A percentile compares a stretch with the other conserved stretches of the same genome.
Evolutionary conservation across 1,140 invertebrate genomes (phyloP).

Genomic region (Neodiprion pinetum): DNA sequence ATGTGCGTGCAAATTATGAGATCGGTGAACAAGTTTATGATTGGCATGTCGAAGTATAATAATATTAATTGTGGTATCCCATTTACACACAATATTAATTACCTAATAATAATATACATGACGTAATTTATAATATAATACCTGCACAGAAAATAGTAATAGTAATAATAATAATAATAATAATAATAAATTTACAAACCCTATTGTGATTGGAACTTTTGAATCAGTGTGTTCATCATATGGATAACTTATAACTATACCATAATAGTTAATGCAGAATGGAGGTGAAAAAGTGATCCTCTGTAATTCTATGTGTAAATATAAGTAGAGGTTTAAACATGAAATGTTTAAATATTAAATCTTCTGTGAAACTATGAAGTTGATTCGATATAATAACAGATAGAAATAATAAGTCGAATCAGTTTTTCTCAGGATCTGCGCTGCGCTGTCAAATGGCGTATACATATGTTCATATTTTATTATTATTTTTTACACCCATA

Average conservation of each 20-base stretch:
- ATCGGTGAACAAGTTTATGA: not conserved
- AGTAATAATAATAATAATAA: not conserved
- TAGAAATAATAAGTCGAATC: not conserved
- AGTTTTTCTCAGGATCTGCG: not conserved
- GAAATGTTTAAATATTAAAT: not conserved
- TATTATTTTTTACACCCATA: not conserved
- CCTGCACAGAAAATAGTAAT: not conserved
- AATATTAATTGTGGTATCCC: not conserved
- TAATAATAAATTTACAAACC: constrained; percentile 25
- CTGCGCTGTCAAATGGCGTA: not conserved
- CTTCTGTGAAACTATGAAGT: too few species aligned
- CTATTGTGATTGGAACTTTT: constrained; percentile 47
- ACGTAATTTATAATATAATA: not conserved
- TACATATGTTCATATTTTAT: not conserved
- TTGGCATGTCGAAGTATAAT: not conserved
- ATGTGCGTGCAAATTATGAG: too few species aligned
- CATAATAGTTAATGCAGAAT: not conserved
- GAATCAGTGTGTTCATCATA: constrained; percentile 54
- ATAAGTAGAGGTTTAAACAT: not conserved
- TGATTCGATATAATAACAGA: not conserved
- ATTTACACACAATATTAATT: not conserved
- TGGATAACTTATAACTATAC: constrained; percentile 33
- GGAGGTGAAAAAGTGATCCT: not conserved
- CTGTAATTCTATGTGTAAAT: not conserved
- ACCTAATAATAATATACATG: not conserved